These are phyloP conservation scores for Pitta sordida DNA, from an alignment of 2,113 vertebrate species.

Conservation along the genomic window DNA sequence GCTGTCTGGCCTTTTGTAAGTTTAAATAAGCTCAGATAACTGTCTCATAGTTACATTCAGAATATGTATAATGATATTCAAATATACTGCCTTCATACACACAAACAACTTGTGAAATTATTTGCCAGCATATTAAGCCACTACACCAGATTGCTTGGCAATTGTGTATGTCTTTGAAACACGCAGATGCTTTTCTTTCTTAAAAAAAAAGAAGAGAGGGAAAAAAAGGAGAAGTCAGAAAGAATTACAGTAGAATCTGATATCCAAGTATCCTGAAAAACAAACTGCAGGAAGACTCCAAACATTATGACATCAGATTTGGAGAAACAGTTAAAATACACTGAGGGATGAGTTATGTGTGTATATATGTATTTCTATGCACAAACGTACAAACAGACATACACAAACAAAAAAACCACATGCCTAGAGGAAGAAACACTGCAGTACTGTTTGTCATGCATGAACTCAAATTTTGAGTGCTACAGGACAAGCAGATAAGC, in stretches of 20 bases:
- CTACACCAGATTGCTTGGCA: constrained; percentile 74
- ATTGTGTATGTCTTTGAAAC: constrained; percentile 57
- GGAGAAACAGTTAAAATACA: constrained; percentile 13
- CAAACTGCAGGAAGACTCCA: constrained; percentile 17
- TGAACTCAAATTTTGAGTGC: constrained; percentile 6
- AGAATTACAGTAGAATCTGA: constrained; percentile 62
- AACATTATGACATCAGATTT: not conserved
- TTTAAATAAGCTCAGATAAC: constrained; percentile 50
- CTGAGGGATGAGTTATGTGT: not conserved
- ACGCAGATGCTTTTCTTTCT: constrained; percentile 70
- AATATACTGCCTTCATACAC: constrained; percentile 60
- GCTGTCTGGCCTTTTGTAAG: constrained; percentile 23
- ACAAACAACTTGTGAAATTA: constrained; percentile 71
- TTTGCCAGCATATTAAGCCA: constrained; percentile 71
- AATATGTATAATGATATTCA: constrained; percentile 70
- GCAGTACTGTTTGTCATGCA: not conserved
- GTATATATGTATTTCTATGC: not conserved
- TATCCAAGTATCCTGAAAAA: constrained; percentile 45
- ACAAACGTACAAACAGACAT: not conserved
- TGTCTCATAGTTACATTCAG: constrained; percentile 36
- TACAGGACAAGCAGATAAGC: not conserved
- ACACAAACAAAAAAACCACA: not conserved
- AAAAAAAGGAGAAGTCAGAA: constrained; percentile 55
- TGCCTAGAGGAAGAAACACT: not conserved
- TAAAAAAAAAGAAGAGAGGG: constrained; percentile 50